Conservation (phyloP, 1,140 invertebrate species). For the Bilobella aurantiaca region DNA sequence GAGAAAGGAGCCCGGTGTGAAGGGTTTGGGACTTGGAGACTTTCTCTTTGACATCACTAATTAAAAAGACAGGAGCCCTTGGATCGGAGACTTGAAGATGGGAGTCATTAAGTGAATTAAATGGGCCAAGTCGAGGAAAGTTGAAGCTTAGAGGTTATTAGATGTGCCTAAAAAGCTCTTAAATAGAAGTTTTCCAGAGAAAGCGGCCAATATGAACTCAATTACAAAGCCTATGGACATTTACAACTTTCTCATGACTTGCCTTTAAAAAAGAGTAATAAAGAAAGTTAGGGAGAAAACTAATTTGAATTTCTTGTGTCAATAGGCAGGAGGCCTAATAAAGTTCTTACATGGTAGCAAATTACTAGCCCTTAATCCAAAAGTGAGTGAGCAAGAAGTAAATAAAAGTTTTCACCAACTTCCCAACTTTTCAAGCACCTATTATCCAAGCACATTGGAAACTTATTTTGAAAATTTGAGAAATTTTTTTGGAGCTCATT, state of each 20-base stretch:
- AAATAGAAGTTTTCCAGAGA: not conserved
- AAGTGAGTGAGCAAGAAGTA: too few relatives aligned
- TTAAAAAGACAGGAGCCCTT: not conserved
- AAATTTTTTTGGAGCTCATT: too few relatives aligned
- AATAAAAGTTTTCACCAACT: too few relatives aligned
- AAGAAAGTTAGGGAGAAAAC: not conserved
- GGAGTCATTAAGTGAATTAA: not conserved
- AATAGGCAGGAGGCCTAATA: not conserved
- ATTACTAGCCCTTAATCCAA: too few relatives aligned
- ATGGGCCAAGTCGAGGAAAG: not conserved
- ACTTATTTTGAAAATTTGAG: not conserved
- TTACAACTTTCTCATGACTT: not conserved
- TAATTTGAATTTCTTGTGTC: conserved; percentile 7
- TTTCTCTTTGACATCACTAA: conserved; percentile 3
- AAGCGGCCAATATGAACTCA: not conserved
- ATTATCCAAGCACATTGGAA: not conserved
- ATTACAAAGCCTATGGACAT: not conserved
- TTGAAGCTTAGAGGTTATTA: not conserved
- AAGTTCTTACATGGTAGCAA: too few relatives aligned
- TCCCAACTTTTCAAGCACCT: not conserved
- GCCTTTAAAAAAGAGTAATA: not conserved
- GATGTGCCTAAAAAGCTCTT: not conserved
- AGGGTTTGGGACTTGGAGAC: not conserved
- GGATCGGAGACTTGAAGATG: not conserved
- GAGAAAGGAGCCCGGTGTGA: not conserved